Conservation (phyloP, 92 coral and sea anemone genomes). For the Blastomussa wellsi region DNA sequence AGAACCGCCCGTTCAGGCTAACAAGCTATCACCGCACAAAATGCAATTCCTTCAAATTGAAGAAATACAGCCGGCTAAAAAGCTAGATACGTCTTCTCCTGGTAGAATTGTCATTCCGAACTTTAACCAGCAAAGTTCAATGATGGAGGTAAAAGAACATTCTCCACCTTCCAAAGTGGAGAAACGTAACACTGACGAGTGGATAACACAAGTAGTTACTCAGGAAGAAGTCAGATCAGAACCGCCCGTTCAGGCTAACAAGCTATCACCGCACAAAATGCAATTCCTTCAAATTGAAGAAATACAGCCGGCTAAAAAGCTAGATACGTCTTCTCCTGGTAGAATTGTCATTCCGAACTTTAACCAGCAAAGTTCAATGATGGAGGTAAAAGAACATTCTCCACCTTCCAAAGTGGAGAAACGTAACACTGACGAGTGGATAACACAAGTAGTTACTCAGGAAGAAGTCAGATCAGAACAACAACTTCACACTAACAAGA, state of each 20-base stretch:
- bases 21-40: not conserved
- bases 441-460: not conserved
- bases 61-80: not conserved
- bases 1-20: not conserved
- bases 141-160: not conserved
- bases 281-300: slow-evolving; percentile 4
- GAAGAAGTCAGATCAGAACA: slow-evolving; percentile 4
- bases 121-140: not conserved
- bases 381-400: too few relatives aligned
- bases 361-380: not conserved
- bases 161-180: not conserved
- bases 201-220: slow-evolving; percentile 5
- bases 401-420: not conserved
- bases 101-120: slow-evolving; percentile 12
- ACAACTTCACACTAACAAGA: not conserved
- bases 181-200: not conserved
- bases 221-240: slow-evolving; percentile 13
- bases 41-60: not conserved
- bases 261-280: slow-evolving; percentile 1
- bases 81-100: not conserved
- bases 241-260: not conserved
- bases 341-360: slow-evolving; percentile 22
- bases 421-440: not conserved
- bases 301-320: not conserved
- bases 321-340: not conserved